Evolutionary conservation across 2,797 vertebrate species (phyloP).

Genomic region (Tinamus major): DNA sequence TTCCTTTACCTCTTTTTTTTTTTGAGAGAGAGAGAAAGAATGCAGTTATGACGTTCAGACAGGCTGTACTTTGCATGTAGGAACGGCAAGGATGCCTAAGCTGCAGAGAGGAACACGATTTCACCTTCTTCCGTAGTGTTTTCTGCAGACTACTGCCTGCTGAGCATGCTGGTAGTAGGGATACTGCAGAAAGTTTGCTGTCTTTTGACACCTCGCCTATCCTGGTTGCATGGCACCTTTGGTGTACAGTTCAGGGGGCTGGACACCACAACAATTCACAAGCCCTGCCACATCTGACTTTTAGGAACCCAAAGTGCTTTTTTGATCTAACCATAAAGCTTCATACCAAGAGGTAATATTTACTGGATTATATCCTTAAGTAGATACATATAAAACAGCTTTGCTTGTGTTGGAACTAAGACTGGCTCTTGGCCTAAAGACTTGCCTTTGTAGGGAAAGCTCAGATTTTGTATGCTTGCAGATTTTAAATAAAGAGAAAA

Average conservation of each 20-base stretch:
- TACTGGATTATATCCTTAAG: background rate
- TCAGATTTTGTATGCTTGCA: background rate
- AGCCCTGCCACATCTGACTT: background rate
- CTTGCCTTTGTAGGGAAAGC: background rate
- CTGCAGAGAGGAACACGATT: background rate
- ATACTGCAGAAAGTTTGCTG: background rate
- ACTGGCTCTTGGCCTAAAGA: background rate
- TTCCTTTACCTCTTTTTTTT: background rate
- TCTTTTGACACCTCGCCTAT: background rate
- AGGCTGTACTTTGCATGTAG: background rate
- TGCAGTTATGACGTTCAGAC: fast-evolving
- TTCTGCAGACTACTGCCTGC: background rate
- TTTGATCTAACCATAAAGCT: background rate
- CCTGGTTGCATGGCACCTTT: fast-evolving
- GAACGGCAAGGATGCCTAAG: background rate
- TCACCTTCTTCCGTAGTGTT: background rate
- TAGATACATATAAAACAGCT: background rate
- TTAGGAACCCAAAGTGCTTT: background rate
- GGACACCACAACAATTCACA: background rate
- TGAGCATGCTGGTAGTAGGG: background rate
- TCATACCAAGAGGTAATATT: background rate
- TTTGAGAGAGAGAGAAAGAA: background rate
- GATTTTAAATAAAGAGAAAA: background rate
- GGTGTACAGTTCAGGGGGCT: fast-evolving
- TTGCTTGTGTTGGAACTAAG: background rate